These are phyloP conservation scores for Tetanocera ferruginea DNA, from an alignment of 2,888 invertebrate genomes.

Conservation along the genomic window DNA sequence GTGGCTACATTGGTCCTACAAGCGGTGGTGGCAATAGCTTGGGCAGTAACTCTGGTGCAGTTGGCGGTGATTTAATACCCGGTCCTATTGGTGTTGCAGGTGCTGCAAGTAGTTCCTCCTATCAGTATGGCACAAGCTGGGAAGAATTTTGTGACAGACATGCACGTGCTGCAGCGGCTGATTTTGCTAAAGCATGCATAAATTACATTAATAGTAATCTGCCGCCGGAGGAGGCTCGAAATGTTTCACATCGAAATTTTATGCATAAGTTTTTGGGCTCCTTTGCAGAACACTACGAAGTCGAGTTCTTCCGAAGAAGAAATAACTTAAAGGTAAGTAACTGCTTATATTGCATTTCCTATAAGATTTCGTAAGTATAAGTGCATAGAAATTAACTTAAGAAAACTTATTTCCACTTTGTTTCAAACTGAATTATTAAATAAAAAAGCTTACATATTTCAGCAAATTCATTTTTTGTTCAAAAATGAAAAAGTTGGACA, in stretches of 20 bases:
- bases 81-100: slow-evolving; percentile 56
- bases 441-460: no score
- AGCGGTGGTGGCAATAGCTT: slow-evolving; percentile 56
- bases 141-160: slow-evolving; percentile 90
- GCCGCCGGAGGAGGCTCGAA: slow-evolving; percentile 77
- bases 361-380: background rate
- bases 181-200: slow-evolving; percentile 89
- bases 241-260: slow-evolving; percentile 82
- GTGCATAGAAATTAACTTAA: no score
- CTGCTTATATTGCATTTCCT: background rate
- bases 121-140: slow-evolving; percentile 80
- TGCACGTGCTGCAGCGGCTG: slow-evolving; percentile 85
- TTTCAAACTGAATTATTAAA: no score
- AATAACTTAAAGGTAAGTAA: slow-evolving; percentile 69
- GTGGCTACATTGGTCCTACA: slow-evolving; percentile 64
- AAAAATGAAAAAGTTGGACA: no score
- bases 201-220: slow-evolving; percentile 81
- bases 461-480: no score
- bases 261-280: slow-evolving; percentile 86
- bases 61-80: slow-evolving; percentile 58
- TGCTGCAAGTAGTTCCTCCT: slow-evolving; percentile 64
- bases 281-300: slow-evolving; percentile 88
- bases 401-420: no score
- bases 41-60: slow-evolving; percentile 50
- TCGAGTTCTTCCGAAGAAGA: slow-evolving; percentile 77